These are phyloP conservation scores for Tetanocera ferruginea DNA, from an alignment of 2,888 invertebrate species.

Conservation along the genomic window DNA sequence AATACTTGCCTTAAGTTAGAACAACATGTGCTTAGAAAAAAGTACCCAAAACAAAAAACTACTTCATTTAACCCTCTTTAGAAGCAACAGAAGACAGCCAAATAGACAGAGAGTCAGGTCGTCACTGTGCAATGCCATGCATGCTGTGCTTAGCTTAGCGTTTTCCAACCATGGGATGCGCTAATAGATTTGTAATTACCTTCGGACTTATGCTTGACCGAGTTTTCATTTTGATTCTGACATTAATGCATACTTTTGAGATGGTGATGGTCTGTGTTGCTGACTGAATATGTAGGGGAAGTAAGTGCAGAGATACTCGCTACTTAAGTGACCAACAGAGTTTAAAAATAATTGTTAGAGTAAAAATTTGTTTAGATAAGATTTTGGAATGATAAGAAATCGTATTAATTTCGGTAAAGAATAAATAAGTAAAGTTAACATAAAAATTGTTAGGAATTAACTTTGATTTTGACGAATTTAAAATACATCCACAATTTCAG, in stretches of 20 bases:
- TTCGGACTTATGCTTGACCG: conserved; percentile 47
- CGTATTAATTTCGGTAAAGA: too few relatives aligned
- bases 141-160: not conserved
- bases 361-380: too few relatives aligned
- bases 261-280: not conserved
- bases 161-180: conserved; percentile 35
- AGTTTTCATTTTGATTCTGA: conserved; percentile 34
- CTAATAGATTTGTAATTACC: conserved; percentile 52
- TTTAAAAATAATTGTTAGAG: too few relatives aligned
- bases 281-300: too few relatives aligned
- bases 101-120: not conserved
- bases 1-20: conserved; percentile 7
- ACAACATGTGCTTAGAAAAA: conserved; percentile 7
- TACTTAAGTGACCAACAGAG: too few relatives aligned
- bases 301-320: too few relatives aligned
- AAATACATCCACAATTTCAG: too few relatives aligned
- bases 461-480: too few relatives aligned
- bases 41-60: not conserved
- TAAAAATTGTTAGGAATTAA: too few relatives aligned
- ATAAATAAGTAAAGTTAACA: too few relatives aligned
- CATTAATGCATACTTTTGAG: not conserved
- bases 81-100: not conserved
- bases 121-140: not conserved
- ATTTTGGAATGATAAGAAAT: too few relatives aligned
- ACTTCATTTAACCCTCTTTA: conserved; percentile 24